phyloP scores from a whole-genome alignment of 2,888 invertebrate genomes.

The Oscheius sp. region DNA sequence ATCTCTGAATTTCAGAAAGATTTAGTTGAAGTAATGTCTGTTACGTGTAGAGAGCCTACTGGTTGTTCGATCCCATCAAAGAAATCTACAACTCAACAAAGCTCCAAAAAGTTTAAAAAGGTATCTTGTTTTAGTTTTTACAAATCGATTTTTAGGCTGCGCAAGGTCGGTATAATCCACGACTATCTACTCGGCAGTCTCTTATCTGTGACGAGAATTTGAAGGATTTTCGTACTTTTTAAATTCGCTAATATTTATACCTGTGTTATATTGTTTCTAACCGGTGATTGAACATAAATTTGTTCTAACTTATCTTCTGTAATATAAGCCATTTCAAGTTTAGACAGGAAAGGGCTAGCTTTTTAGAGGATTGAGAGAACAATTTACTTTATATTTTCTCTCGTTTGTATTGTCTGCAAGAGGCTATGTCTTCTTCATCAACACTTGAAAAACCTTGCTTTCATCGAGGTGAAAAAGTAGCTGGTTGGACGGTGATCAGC shows the following conservation, averaged over 20 bases:
- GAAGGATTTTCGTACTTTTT: slow-evolving; percentile 7
- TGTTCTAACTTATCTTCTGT: too few species aligned
- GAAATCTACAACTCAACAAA: background rate
- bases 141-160: slow-evolving; percentile 2
- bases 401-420: too few species aligned
- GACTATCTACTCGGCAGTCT: background rate
- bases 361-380: too few species aligned
- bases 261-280: too few species aligned
- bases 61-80: background rate
- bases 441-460: slow-evolving; percentile 9
- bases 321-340: too few species aligned
- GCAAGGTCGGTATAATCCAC: slow-evolving; percentile 11
- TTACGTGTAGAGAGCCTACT: background rate
- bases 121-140: background rate
- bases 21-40: background rate
- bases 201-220: background rate
- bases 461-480: background rate
- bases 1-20: background rate
- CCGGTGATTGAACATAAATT: too few species aligned
- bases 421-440: slow-evolving; percentile 23
- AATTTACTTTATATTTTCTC: too few species aligned
- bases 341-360: too few species aligned
- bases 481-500: slow-evolving; percentile 14
- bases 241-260: background rate
- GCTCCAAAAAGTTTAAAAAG: slow-evolving; percentile 27